Base-by-base conservation (phyloP, 2,888 invertebrate genomes). In the Theristus sp. region DNA sequence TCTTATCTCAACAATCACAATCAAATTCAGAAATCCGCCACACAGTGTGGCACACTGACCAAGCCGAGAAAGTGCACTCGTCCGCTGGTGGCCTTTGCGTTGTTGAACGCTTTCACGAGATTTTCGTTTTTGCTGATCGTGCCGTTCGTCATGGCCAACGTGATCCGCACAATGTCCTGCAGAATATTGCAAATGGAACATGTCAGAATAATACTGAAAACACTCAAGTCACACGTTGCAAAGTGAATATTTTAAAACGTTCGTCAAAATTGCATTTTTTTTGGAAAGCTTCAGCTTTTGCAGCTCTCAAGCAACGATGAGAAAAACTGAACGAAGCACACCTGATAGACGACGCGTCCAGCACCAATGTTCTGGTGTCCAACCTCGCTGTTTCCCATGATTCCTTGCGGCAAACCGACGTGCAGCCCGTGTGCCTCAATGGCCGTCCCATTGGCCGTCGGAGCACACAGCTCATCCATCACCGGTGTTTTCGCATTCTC, bases 361-460 rank as follows among this genome's bases (percentile, higher is more conserved):
- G 76, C 75, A 20, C 76, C 76, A 60, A 77, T 77, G 65, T 77
- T 76, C 67, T 77, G 66, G 64, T 76, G 76, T 24, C 76, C 76
- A 26, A 77, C 77, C 69, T 76, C 77, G 24, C 75, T 75, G 61
- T 76, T 76, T 28, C 76, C 76, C 76, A 76, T 76, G n/a, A 77
- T 68, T 22, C 77, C 76, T 60, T 69, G 74, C 1, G 75, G 77
- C 49, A 76, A 68, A 25, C 76, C 76, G 49, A 76, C 76, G 49
- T 75, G 73, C 57, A 73, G 65, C 1, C 77, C 77, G 47, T 75
- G 74, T 13, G 76, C 76, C 60, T 74, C 75, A 30, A 74, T 67
- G 58, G 68, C 66, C 60, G 69, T 65, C 65, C 70, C 72, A 61
- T 73, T 70, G 17, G 68, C 69, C n/a, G n/a, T n/a, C n/a, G n/a